These are phyloP conservation scores for Uropetala carovei DNA, from an alignment of 2,888 invertebrate genomes.

Conservation along the genomic window DNA sequence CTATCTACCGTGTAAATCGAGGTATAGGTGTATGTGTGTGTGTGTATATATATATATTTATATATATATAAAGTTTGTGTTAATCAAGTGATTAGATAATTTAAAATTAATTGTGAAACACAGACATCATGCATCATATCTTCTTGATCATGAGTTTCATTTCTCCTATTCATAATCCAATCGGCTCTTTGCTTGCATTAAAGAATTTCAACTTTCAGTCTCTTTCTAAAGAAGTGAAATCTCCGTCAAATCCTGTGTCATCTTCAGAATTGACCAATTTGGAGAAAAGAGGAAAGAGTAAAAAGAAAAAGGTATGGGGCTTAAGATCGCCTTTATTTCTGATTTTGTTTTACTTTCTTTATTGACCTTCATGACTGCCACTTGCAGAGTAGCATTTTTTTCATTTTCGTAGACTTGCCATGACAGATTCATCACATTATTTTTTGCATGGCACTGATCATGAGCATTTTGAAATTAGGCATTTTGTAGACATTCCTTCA, in stretches of 20 bases:
- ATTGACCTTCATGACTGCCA: neutral
- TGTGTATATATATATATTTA: too few species aligned
- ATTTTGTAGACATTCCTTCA: neutral
- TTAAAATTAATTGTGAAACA: too few species aligned
- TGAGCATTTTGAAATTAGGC: neutral
- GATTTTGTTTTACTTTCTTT: constrained; percentile 49
- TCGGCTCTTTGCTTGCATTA: constrained; percentile 56
- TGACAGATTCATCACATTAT: constrained; percentile 36
- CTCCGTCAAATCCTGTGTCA: constrained; percentile 67
- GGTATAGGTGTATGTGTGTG: too few species aligned
- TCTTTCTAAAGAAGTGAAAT: constrained; percentile 67
- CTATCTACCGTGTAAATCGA: too few species aligned
- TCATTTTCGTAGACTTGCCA: constrained; percentile 52
- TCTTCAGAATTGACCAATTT: constrained; percentile 67
- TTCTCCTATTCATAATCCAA: constrained; percentile 54
- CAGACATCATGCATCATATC: neutral
- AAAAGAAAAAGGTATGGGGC: constrained; percentile 67
- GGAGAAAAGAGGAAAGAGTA: constrained; percentile 67
- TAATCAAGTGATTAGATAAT: too few species aligned
- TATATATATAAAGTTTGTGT: too few species aligned
- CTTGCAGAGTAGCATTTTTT: constrained; percentile 48
- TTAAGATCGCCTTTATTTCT: constrained; percentile 33
- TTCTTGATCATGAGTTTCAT: constrained; percentile 41
- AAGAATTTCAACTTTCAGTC: constrained; percentile 67
- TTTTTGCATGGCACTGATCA: constrained; percentile 32